A percentile compares a stretch with the other conserved stretches of the same genome.
phyloP scores from a whole-genome alignment of 2,113 vertebrate genomes.

The Amblyornis subalaris region DNA sequence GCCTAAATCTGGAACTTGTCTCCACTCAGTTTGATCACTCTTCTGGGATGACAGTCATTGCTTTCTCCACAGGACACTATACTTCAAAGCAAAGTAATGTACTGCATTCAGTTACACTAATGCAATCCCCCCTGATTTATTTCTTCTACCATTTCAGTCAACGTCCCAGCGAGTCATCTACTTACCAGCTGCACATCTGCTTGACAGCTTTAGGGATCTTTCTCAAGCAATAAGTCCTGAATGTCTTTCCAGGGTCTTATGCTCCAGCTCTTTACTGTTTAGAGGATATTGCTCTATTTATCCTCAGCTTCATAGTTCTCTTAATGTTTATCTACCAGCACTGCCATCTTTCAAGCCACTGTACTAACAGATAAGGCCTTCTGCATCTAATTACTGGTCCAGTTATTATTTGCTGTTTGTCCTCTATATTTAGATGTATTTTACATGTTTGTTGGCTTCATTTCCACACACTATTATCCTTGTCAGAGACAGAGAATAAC shows the following conservation, averaged over 20 bases:
- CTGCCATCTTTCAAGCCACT: constrained; percentile 52
- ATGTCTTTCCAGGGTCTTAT: constrained; percentile 56
- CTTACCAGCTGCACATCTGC: constrained; percentile 32
- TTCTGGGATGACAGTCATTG: constrained; percentile 7
- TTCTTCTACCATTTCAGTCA: constrained; percentile 42
- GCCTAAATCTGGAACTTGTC: constrained; percentile 20
- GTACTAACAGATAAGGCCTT: constrained; percentile 69
- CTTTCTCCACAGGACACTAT: constrained; percentile 42
- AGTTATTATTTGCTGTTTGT: constrained; percentile 33
- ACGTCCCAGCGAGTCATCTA: background rate
- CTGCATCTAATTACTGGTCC: constrained; percentile 45
- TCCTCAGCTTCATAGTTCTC: constrained; percentile 59
- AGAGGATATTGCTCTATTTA: constrained; percentile 72
- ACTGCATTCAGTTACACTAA: constrained; percentile 32
- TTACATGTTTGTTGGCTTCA: constrained; percentile 50
- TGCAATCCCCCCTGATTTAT: constrained; percentile 52
- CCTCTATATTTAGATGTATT: constrained; percentile 45
- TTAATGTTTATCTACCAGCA: constrained; percentile 60
- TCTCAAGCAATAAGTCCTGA: constrained; percentile 63
- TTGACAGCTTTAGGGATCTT: constrained; percentile 67
- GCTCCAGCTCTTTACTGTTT: constrained; percentile 68
- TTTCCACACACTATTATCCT: constrained; percentile 28
- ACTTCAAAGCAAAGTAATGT: constrained; percentile 22
- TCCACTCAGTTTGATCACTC: constrained; percentile 13
- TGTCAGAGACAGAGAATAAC: constrained; percentile 8